Percentiles rank a stretch among this genome's conserved stretches.
Evolutionary conservation across 1,140 invertebrate genomes (phyloP).

Genomic region (Heliconius hermathena): DNA sequence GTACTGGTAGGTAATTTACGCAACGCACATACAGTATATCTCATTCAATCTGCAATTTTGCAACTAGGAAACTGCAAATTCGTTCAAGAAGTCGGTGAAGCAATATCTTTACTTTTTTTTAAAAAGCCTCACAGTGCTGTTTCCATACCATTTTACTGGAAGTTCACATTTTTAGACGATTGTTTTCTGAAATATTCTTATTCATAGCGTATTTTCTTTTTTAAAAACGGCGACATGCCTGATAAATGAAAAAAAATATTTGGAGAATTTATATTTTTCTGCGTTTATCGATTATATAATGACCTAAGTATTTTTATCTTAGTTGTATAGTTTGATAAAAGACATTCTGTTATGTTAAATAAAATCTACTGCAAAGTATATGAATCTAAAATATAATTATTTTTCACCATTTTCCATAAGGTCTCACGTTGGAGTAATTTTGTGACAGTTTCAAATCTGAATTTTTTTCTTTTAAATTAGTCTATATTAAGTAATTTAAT

Average conservation of each 20-base stretch:
- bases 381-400: too few relatives aligned
- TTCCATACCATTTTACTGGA: not conserved
- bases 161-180: not conserved
- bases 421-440: too few relatives aligned
- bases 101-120: conserved; percentile 13
- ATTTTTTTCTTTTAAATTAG: too few relatives aligned
- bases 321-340: too few relatives aligned
- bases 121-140: not conserved
- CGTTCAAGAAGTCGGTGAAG: conserved; percentile 19
- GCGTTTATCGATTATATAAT: not conserved
- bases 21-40: conserved; percentile 27
- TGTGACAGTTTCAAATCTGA: too few relatives aligned
- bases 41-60: conserved; percentile 17
- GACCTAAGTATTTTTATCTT: too few relatives aligned
- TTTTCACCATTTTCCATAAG: too few relatives aligned
- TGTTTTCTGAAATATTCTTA: not conserved
- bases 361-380: too few relatives aligned
- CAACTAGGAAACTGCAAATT: conserved; percentile 20
- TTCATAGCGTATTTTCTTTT: not conserved
- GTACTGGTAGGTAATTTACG: conserved; percentile 21
- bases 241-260: too few relatives aligned
- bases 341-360: too few relatives aligned
- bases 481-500: too few relatives aligned
- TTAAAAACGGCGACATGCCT: not conserved
- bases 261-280: not conserved